Evolutionary conservation across 2,797 vertebrate species (phyloP).

Genomic region (Megalops cyprinoides): DNA sequence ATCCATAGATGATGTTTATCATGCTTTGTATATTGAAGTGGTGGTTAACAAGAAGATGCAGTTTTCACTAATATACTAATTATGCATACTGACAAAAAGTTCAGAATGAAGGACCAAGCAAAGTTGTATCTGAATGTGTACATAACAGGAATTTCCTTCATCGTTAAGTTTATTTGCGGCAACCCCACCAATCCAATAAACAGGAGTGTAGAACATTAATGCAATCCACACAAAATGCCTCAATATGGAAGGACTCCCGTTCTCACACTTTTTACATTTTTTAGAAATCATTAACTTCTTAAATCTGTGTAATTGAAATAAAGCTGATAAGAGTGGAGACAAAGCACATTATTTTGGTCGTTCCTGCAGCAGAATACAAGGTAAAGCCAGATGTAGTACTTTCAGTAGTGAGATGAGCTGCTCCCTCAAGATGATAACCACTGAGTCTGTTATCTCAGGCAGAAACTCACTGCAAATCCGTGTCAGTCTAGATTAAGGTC

Average conservation of each 20-base stretch:
- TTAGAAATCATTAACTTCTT: not conserved
- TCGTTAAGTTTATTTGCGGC: too few relatives aligned
- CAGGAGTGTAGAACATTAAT: not conserved
- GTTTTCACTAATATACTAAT: too few relatives aligned
- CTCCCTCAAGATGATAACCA: not conserved
- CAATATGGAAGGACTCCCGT: not conserved
- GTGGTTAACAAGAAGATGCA: too few relatives aligned
- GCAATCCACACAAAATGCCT: slow-evolving; percentile 17
- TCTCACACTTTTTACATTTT: not conserved
- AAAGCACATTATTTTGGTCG: not conserved
- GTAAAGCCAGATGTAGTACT: not conserved
- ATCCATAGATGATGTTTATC: too few relatives aligned
- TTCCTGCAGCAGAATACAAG: not conserved
- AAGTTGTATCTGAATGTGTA: too few relatives aligned
- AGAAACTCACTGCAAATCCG: slow-evolving; percentile 29
- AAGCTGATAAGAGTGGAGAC: not conserved
- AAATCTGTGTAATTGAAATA: not conserved
- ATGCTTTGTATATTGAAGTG: too few relatives aligned
- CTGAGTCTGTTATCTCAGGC: slow-evolving; percentile 16
- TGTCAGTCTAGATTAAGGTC: slow-evolving; percentile 30
- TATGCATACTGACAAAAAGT: too few relatives aligned
- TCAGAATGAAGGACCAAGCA: too few relatives aligned
- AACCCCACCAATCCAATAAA: too few relatives aligned
- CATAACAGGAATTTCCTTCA: too few relatives aligned
- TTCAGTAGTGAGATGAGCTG: not conserved